Evolutionary conservation across 92 coral and sea anemone genomes (phyloP), one percentile per base, ranked within the genome.

Genomic region (Chrysogorgia sp.): DNA sequence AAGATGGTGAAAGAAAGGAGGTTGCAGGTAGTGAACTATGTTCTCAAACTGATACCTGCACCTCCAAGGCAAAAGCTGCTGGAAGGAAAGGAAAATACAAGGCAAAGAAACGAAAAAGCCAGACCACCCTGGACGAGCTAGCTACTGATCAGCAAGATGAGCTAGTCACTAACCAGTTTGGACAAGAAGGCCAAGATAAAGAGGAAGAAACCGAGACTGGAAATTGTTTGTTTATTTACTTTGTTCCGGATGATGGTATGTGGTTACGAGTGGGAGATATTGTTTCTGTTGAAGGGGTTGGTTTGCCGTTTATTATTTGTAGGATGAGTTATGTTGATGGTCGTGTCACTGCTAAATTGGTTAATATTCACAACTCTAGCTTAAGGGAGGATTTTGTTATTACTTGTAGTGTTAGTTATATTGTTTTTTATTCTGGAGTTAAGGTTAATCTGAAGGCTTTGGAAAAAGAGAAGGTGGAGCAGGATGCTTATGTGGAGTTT

Each of bases 241-340:
- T 21, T 26, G 10, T 66, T 37, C 74, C 50, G 35, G 74, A 40
- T 33, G 74, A 66, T 66, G 74, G 74, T 25, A 33, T 66, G 74
- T 66, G 29, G 52, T 66, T 66, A 31, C 41, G 47, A 17, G 74
- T 66, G 4, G 55, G 74, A 35, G 74, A 66, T 66, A 21, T 66
- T 66, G 74, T 66, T 66, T 3, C 53, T 35, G 55, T 66, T 35
- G 52, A 66, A 40, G 74, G 74, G 22, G 21, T 66, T 5, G 13
- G 55, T 21, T 66, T 66, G 32, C 53, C 74, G 3, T 66, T 66
- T 40, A 40, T 37, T 19, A 24, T 66, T 66, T 66, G 52, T 66
- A 66, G 55, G 50, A 17, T 66, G 59, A 17, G 26, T 23, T 17
- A 17, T 17, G 59, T 52, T 17, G 59, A 52, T 17, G 59, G 59